Base-by-base conservation (phyloP, 2,113 vertebrate species). In the Clarias macrocephalus region DNA sequence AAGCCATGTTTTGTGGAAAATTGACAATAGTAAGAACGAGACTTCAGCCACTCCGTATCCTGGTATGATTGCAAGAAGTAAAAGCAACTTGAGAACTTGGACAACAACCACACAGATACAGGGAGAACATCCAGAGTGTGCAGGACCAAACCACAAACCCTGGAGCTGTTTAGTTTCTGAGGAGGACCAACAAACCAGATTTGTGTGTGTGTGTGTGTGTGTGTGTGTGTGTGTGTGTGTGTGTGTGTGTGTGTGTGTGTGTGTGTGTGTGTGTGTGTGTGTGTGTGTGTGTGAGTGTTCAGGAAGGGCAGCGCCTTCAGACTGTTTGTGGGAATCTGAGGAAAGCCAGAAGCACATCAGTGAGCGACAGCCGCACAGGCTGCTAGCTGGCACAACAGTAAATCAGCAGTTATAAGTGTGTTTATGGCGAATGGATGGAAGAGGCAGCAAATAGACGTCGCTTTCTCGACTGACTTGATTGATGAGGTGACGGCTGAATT, bases 251-350 rank as follows among this genome's bases (percentile, higher is more conserved):
- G 73, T 76, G 72, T 75, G 72, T 79, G n/a, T 57, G 76, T n/a
- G n/a, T 68, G 66, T 68, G 66, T 68, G 66, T 68, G 66, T 68
- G 65, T 68, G 65, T 68, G 65, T 72, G 70, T 73, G 75, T 77
- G 75, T 54, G 37, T 76, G 73, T 76, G 72, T 75, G 72, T 79
- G n/a, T 57, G 76, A n/a, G 19, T 65, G 57, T 37, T 82, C 80
- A 63, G 80, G 80, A 82, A 82, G 33, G 80, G 80, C 33, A 62
- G 80, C 62, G 80, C 59, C 80, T 82, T 23, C 59, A 81, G 80
- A 63, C 80, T 82, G 19, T 82, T 56, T 62, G 59, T 82, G 80
- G 59, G 80, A 81, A 81, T 60, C 12, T 30, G 79, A 37, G 30
- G 19, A 80, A 80, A 60, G 28, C 56, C 30, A 82, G 80, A 57